Percentiles rank a stretch among this genome's conserved stretches.
phyloP scores from a whole-genome alignment of 2,797 vertebrate genomes.

The Neosilurus hyrtlii region DNA sequence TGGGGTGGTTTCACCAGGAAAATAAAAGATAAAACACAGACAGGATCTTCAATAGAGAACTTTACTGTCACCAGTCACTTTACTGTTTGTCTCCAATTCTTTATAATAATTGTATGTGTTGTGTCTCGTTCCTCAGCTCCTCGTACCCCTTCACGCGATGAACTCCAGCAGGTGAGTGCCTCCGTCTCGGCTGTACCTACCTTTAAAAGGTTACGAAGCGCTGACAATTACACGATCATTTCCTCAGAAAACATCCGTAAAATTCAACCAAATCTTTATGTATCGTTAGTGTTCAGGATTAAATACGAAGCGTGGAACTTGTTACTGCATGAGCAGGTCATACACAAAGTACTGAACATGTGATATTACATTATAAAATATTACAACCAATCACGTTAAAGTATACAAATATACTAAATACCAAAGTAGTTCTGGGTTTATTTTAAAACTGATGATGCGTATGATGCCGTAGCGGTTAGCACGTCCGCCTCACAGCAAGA shows the following conservation, averaged over 20 bases:
- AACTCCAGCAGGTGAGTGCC: constrained; percentile 42
- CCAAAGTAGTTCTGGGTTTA: too few species aligned
- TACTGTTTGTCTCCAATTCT: too few species aligned
- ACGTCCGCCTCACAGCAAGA: too few species aligned
- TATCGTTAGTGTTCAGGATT: neutral
- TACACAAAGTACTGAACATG: neutral
- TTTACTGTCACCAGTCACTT: too few species aligned
- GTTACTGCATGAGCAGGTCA: neutral
- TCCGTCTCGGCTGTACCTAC: neutral
- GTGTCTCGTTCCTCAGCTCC: constrained; percentile 41
- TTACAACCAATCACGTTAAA: neutral
- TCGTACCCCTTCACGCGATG: constrained; percentile 54
- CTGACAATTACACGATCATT: neutral
- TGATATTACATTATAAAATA: constrained; percentile 1
- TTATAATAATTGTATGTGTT: neutral
- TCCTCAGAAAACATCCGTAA: neutral
- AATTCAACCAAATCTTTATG: neutral
- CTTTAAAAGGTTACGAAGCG: too few species aligned
- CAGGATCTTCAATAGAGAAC: too few species aligned
- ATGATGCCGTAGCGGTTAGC: too few species aligned
- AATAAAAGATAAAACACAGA: too few species aligned
- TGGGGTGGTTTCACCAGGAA: too few species aligned
- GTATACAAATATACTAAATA: neutral
- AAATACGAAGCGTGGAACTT: neutral
- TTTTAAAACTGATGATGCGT: too few species aligned